Evolutionary conservation across 2,113 vertebrate genomes (phyloP), one percentile per base, ranked within the genome.

Genomic region (Seriola dumerili): DNA sequence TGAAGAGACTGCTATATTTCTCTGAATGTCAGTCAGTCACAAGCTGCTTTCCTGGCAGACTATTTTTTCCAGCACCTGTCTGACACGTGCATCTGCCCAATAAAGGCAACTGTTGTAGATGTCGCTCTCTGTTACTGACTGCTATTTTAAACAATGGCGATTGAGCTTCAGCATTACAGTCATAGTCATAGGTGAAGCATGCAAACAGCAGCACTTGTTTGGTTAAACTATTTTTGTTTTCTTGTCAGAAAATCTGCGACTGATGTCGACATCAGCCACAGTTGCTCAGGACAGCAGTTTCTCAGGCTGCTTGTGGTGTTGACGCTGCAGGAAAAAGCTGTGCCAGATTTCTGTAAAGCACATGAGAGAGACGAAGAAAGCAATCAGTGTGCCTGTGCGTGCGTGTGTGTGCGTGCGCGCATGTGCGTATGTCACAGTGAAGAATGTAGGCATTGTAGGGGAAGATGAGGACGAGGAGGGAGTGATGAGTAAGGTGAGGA

Each of bases 401-500:
- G 42, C 54, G 40, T 48, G 34, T 25, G 62, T 40, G 11, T n/a
- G 52, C 8, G 68, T 19, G 13, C 25, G 73, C 12, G 34, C 46
- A 42, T 29, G 64, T 54, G 74, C 69, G 42, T 58, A 46, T 29
- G 50, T 83, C 21, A n/a, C 63, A 75, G 66, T 54, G 77, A 78
- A 85, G 50, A 88, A 85, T 86, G 74, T 13, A 16, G 75, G 59
- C 74, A 78, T 80, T 90, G 84, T 72, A 40, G 36, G 63, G 50
- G 34, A 63, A 40, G 42, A 72, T 23, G 67, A 78, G 46, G 73
- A 74, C 71, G 38, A 61, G 42, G 46, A 52, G 63, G 76, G 40
- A 73, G 44, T 61, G 75, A 85, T 82, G 82, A 84, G 78, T 48
- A 79, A 85, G 74, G 57, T 87, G 72, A 87, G 46, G 74, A 74